Base-by-base conservation (phyloP, 2,113 vertebrate species). In the Anas platyrhynchos region DNA sequence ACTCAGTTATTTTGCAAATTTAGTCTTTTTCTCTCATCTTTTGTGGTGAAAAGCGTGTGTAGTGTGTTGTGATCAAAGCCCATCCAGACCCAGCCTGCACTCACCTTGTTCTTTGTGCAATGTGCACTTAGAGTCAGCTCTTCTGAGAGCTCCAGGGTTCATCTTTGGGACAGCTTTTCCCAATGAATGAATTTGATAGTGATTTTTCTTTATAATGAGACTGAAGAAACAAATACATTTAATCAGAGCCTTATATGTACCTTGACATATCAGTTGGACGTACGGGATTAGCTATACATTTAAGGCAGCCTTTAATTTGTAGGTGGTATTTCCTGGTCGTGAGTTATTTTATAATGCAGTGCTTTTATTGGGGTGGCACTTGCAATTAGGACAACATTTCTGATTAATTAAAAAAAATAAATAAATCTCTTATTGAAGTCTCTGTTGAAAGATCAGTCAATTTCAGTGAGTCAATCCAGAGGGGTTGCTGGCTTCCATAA, bases 391-490 rank as follows among this genome's bases (percentile, higher is more conserved):
- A 9, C 23, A 66, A 38, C 7, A 32, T 1, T 82, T 52, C 54
- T 23, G 27, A 31, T 22, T 22, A 48, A n/a, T 1, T 58, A 83
- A 78, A 43, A 52, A 73, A 48, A 22, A 44, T 16, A 44, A 73
- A 7, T 9, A 59, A 85, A 11, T 0, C 1, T 25, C 13, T 48
- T 65, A 74, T 18, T 55, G 1, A 82, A 21, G 12, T 17, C 11
- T 88, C 52, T 59, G 3, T 41, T 32, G 23, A 76, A 76, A 85
- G 4, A 8, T 4, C 48, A 54, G 2, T 36, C 23, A 66, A 48
- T 4, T 2, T n/a, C 38, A 74, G 7, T 0, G 0, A 79, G 17
- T 46, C 41, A 29, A 22, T 20, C 20, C 59, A 27, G 54, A 71
- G 46, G 9, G 16, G 7, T 20, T 23, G 29, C 29, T 48, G 21